Evolutionary conservation across 2,113 vertebrate genomes (phyloP).

Genomic region (Thamnaconus septentrionalis): DNA sequence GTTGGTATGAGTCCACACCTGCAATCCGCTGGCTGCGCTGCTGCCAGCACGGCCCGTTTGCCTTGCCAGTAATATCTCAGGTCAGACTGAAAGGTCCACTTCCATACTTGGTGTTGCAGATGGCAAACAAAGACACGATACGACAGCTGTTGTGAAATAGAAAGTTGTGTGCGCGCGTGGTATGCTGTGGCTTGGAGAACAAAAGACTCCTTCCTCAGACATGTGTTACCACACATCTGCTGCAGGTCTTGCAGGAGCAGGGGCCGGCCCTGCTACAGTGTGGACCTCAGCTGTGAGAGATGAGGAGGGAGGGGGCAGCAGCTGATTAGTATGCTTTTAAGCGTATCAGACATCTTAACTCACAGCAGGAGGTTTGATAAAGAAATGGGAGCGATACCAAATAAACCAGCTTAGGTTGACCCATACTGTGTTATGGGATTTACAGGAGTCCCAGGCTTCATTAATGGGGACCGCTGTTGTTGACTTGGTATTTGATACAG

Average conservation of each 20-base stretch:
- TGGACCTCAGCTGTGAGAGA: not conserved
- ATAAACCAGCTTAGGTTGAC: conserved; percentile 41
- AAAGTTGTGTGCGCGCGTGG: not conserved
- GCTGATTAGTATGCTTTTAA: conserved; percentile 39
- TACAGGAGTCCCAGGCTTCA: conserved; percentile 3
- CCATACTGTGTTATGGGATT: conserved; percentile 23
- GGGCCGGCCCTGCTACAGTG: not conserved
- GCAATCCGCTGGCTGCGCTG: too few species aligned
- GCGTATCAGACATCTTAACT: conserved; percentile 47
- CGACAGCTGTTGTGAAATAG: not conserved
- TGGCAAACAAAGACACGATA: too few species aligned
- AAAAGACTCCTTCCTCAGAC: conserved; percentile 1
- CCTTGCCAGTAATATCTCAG: too few species aligned
- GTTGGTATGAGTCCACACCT: too few species aligned
- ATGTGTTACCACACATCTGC: not conserved
- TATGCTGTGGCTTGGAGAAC: not conserved
- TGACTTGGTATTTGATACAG: not conserved
- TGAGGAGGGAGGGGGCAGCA: not conserved
- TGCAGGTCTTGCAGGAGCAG: conserved; percentile 8
- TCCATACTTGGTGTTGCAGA: too few species aligned
- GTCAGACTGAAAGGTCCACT: too few species aligned
- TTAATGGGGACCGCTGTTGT: not conserved
- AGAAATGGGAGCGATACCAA: conserved; percentile 30
- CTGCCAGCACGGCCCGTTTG: too few species aligned
- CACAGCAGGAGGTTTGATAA: conserved; percentile 25